Conservation (phyloP, 1,140 invertebrate genomes). For the Pogonomyrmex barbatus region DNA sequence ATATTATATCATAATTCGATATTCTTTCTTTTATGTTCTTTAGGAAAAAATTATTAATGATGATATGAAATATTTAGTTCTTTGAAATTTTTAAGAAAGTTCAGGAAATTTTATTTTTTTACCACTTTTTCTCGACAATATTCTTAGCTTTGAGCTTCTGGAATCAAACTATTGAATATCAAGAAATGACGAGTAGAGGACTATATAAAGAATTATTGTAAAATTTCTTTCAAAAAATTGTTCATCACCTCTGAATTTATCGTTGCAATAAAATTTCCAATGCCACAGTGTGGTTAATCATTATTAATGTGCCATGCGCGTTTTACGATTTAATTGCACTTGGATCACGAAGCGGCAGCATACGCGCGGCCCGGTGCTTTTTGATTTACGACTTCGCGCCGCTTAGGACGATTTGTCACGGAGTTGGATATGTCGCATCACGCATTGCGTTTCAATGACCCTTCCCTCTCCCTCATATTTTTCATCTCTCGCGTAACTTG, state of each 20-base stretch:
- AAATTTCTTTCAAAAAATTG: not conserved
- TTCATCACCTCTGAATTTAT: not conserved
- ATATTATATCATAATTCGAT: not conserved
- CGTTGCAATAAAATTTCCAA: conserved; percentile 12
- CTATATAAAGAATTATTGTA: not conserved
- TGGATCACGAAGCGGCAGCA: not conserved
- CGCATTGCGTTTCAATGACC: not conserved
- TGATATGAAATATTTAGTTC: not conserved
- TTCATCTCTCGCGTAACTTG: not conserved
- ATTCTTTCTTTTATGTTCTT: not conserved
- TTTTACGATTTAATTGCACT: conserved; percentile 51
- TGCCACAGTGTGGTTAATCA: not conserved
- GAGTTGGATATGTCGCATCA: not conserved
- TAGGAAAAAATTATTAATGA: not conserved
- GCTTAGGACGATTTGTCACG: conserved; percentile 18
- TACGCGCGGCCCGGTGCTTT: not conserved
- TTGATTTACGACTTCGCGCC: conserved; percentile 38
- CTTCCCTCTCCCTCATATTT: not conserved
- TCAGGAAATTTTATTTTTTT: not conserved
- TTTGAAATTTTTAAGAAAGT: not conserved
- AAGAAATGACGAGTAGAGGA: not conserved
- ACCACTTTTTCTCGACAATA: not conserved
- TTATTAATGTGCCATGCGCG: conserved; percentile 33
- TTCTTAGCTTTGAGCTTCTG: not conserved
- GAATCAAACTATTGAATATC: not conserved